phyloP scores from a whole-genome alignment of 2,888 invertebrate species.

The Euplexia lucipara region DNA sequence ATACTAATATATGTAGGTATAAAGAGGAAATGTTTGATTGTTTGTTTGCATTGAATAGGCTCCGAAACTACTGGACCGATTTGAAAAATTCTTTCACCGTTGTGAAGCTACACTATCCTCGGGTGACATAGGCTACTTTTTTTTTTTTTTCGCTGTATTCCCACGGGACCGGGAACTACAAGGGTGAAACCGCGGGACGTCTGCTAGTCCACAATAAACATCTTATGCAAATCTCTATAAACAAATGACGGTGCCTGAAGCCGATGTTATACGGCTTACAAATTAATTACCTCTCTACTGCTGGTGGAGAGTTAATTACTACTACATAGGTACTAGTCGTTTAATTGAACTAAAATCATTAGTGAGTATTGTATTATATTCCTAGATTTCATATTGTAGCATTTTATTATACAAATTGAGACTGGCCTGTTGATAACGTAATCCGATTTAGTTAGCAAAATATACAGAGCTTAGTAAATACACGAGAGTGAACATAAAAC shows the following conservation, averaged over 20 bases:
- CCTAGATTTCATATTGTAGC: conserved; percentile 5
- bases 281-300: background rate
- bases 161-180: too few relatives aligned
- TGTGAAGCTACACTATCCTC: too few relatives aligned
- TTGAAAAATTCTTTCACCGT: too few relatives aligned
- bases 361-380: conserved; percentile 20
- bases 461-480: conserved; percentile 34
- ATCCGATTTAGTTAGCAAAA: conserved; percentile 31
- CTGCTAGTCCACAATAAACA: too few relatives aligned
- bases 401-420: conserved; percentile 32
- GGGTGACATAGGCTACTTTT: too few relatives aligned
- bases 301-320: background rate
- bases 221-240: conserved; percentile 1
- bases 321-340: background rate
- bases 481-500: conserved; percentile 26
- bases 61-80: too few relatives aligned
- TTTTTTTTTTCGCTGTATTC: too few relatives aligned
- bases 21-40: too few relatives aligned
- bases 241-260: background rate
- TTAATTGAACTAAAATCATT: conserved; percentile 12
- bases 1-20: too few relatives aligned
- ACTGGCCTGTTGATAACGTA: conserved; percentile 31
- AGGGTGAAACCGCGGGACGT: too few relatives aligned
- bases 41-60: too few relatives aligned
- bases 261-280: conserved; percentile 1